Conservation (phyloP, 2,113 vertebrate genomes). For the Rhipidura dahli region DNA sequence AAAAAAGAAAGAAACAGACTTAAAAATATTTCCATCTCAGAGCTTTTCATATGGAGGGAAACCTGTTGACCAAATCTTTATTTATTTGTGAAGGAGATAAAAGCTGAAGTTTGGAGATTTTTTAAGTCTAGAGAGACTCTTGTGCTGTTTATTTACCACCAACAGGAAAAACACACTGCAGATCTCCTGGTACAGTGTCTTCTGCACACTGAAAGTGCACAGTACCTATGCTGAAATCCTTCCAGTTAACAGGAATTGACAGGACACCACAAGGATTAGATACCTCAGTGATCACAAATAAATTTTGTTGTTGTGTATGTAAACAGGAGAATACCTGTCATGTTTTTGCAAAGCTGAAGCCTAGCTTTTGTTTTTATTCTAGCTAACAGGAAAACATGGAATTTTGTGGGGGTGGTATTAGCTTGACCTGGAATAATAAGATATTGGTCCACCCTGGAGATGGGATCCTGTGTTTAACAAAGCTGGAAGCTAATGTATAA, state of each 20-base stretch:
- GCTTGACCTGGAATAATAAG: background rate
- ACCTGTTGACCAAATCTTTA: background rate
- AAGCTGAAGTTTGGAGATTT: background rate
- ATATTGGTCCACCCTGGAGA: background rate
- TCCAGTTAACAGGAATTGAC: background rate
- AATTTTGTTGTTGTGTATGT: background rate
- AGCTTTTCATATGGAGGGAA: background rate
- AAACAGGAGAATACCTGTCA: background rate
- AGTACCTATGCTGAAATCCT: background rate
- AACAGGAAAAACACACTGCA: background rate
- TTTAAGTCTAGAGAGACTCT: background rate
- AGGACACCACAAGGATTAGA: background rate
- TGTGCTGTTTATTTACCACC: background rate
- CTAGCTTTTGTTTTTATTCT: background rate
- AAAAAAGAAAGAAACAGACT: fast-evolving
- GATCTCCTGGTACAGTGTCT: background rate
- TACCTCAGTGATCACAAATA: background rate
- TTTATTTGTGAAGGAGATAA: background rate
- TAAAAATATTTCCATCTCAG: background rate
- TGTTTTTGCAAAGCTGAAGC: background rate
- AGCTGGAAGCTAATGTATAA: background rate
- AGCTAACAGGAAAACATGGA: background rate
- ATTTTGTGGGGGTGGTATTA: background rate
- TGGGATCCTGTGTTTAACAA: background rate
- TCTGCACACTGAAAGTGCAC: background rate